Evolutionary conservation across 2,888 invertebrate genomes (phyloP), one percentile per base, ranked within the genome.

Genomic region (Harpagoxenus sublaevis): DNA sequence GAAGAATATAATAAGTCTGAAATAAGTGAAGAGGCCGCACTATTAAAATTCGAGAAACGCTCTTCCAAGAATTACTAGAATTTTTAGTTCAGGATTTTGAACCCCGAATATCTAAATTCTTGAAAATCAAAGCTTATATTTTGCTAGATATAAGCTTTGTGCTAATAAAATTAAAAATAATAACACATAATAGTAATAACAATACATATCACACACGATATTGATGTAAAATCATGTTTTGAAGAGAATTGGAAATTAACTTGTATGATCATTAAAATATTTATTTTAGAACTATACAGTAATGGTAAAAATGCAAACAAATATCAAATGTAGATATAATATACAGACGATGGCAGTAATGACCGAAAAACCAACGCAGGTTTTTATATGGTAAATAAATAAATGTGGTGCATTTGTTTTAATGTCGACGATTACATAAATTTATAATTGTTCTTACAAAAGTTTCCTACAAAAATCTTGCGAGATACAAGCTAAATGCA

Each of bases 271-370:
- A 93, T 93, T 91, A 93, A 93, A 94, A 94, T 94, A 94, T 94
- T 94, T 94, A 94, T 94, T 94, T 92, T 89, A 86, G 91, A 92
- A 93, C 91, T 90, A 92, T 91, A 94, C 91, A 91, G 89, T 88
- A 90, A 89, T 91, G 85, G 91, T 89, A 87, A 89, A 90, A 79
- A 87, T 89, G 86, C 51, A 81, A 84, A 86, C 55, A 73, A 86
- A 88, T 84, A 84, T 84, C 75, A 63, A 74, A 70, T 84, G 83
- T 70, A 77, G 57, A 82, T 87, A 70, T 75, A 84, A 87, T 62
- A 48, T 53, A 87, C 71, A 79, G 83, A 81, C 73, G 84, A 84
- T 77, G 57, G 55, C 57, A 60, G 66, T 83, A 78, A 87, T 91
- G 77, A 86, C 78, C 39, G 63, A 87, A 84, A 84, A 82, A 83